Evolutionary conservation across 2,113 vertebrate species (phyloP).

Genomic region (Gavia stellata): DNA sequence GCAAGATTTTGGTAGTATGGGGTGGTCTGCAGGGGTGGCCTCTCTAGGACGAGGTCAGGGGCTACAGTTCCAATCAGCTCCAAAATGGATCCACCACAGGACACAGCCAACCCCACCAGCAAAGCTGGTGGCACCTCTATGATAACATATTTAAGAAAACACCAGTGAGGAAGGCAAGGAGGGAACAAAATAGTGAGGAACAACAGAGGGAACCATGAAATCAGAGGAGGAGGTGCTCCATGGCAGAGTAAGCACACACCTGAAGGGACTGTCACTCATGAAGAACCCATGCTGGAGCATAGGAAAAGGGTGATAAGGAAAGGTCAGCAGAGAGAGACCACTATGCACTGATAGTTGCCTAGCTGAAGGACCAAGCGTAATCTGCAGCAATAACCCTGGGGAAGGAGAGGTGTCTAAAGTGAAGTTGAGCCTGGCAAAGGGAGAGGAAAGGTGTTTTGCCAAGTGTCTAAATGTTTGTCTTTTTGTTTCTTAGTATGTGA

Average conservation of each 20-base stretch:
- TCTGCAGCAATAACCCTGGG: fast-evolving
- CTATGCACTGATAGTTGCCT: too few species aligned
- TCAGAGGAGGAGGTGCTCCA: neutral
- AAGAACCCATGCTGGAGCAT: neutral
- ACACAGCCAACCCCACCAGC: neutral
- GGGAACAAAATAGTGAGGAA: neutral
- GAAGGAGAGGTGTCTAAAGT: neutral
- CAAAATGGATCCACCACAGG: neutral
- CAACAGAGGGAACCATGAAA: neutral
- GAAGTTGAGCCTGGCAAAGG: neutral
- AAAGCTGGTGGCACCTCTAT: neutral
- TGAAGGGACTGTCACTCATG: neutral
- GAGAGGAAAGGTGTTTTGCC: neutral
- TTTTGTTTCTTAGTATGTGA: neutral
- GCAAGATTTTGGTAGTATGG: neutral
- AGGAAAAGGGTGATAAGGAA: neutral
- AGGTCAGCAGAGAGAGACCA: neutral
- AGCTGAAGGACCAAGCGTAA: neutral
- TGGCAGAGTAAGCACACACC: neutral
- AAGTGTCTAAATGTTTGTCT: neutral
- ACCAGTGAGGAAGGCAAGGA: neutral
- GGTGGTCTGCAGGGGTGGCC: neutral
- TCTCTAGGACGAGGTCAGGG: neutral
- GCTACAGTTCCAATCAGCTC: fast-evolving
- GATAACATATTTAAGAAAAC: neutral